Evolutionary conservation across 92 coral and sea anemone genomes (phyloP).

Genomic region (Meandrina meandrites): DNA sequence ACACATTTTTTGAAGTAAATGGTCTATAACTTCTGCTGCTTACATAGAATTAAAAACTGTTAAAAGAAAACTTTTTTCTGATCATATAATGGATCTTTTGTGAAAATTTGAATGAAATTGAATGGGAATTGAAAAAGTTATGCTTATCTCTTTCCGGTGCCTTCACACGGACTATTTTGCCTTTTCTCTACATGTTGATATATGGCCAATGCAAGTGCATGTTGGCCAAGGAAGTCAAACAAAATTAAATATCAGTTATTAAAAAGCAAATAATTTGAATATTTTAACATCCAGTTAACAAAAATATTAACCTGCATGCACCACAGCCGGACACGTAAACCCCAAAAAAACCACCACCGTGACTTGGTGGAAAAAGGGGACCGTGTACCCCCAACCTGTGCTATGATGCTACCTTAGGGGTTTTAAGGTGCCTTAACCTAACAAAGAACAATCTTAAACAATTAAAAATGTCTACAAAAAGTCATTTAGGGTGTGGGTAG

Average conservation of each 20-base stretch:
- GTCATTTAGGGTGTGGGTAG: background rate
- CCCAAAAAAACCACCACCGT: slow-evolving; percentile 17
- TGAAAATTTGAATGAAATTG: background rate
- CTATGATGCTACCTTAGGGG: slow-evolving; percentile 11
- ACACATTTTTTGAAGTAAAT: background rate
- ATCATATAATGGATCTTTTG: background rate
- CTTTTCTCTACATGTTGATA: background rate
- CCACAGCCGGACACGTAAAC: slow-evolving; percentile 6
- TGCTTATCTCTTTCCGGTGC: background rate
- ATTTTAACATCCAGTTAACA: background rate
- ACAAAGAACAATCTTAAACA: background rate
- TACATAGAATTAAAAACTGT: background rate
- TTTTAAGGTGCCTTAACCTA: background rate
- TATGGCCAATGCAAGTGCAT: background rate
- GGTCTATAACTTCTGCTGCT: background rate
- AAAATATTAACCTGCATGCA: background rate
- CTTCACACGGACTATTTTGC: background rate
- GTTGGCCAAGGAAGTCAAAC: background rate
- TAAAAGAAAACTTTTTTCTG: background rate
- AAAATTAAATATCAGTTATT: background rate
- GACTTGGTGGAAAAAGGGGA: background rate
- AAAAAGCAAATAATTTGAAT: background rate
- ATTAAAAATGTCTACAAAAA: background rate
- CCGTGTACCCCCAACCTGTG: slow-evolving; percentile 8
- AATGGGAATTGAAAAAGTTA: background rate